Evolutionary conservation across 1,140 invertebrate species (phyloP).

Genomic region (Spodoptera frugiperda): DNA sequence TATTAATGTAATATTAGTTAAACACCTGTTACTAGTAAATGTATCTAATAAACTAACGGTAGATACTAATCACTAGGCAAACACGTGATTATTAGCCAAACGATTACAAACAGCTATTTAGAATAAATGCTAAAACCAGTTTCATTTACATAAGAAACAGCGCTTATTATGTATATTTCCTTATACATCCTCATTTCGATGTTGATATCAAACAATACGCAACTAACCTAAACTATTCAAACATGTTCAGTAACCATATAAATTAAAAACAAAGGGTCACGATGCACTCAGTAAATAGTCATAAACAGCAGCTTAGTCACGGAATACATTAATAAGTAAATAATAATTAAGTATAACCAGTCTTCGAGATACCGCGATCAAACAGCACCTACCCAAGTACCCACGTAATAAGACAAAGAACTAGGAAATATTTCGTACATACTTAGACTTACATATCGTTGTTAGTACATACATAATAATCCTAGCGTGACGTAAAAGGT

Average conservation of each 20-base stretch:
- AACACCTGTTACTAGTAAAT: no score
- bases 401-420: slow-evolving; percentile 39
- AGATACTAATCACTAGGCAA: background rate
- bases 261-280: slow-evolving; percentile 24
- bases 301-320: slow-evolving; percentile 33
- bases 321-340: background rate
- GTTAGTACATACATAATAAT: slow-evolving; percentile 13
- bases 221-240: background rate
- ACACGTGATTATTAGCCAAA: slow-evolving; percentile 25
- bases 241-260: background rate
- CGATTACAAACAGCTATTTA: slow-evolving; percentile 12
- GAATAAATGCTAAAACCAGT: slow-evolving; percentile 1
- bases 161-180: slow-evolving; percentile 13
- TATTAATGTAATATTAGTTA: no score
- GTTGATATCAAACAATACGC: background rate
- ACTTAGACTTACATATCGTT: slow-evolving; percentile 14
- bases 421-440: slow-evolving; percentile 42
- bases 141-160: slow-evolving; percentile 9
- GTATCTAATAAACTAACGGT: background rate
- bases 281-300: background rate
- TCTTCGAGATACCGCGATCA: slow-evolving; percentile 31
- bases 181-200: slow-evolving; percentile 12
- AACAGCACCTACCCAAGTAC: background rate
- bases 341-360: slow-evolving; percentile 9
- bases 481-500: slow-evolving; percentile 2